Evolutionary conservation across 2,888 invertebrate species (phyloP).

Genomic region (Notodonta dromedarius): DNA sequence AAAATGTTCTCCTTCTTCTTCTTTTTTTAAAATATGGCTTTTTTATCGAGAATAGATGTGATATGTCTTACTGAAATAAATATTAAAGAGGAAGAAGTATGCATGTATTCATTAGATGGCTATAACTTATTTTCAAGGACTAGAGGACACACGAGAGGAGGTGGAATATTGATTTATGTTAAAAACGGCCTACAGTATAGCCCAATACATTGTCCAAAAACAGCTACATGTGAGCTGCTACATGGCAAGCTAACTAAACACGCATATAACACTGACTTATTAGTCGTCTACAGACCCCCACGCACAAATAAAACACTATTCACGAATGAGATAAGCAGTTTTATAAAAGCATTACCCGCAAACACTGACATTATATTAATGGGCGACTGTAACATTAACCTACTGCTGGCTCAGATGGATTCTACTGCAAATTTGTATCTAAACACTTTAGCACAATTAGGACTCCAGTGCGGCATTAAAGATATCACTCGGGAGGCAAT

Average conservation of each 20-base stretch:
- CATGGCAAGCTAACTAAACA: not conserved
- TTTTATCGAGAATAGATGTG: not conserved
- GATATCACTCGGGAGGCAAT: constrained; percentile 9
- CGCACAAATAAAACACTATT: constrained; percentile 3
- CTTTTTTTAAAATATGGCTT: too few species aligned
- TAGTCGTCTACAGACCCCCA: constrained; percentile 8
- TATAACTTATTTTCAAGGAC: constrained; percentile 3
- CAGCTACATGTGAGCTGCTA: constrained; percentile 2
- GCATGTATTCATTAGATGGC: constrained; percentile 1
- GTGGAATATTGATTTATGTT: constrained; percentile 7
- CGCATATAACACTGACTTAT: not conserved
- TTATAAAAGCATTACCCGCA: not conserved
- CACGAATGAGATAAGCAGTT: not conserved
- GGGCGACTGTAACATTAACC: constrained; percentile 8
- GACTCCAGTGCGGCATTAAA: constrained; percentile 7
- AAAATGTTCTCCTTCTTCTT: too few species aligned
- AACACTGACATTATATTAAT: constrained; percentile 1
- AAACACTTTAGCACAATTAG: not conserved
- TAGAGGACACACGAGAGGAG: constrained; percentile 6
- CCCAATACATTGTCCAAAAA: not conserved
- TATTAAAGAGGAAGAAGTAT: constrained; percentile 4
- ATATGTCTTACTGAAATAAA: constrained; percentile 10
- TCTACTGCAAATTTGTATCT: not conserved
- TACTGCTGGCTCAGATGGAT: not conserved
- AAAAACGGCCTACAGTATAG: constrained; percentile 1